Percentiles rank a stretch among this genome's conserved stretches.
phyloP scores from a whole-genome alignment of 2,888 invertebrate species.

The Mesochorus sp. region DNA sequence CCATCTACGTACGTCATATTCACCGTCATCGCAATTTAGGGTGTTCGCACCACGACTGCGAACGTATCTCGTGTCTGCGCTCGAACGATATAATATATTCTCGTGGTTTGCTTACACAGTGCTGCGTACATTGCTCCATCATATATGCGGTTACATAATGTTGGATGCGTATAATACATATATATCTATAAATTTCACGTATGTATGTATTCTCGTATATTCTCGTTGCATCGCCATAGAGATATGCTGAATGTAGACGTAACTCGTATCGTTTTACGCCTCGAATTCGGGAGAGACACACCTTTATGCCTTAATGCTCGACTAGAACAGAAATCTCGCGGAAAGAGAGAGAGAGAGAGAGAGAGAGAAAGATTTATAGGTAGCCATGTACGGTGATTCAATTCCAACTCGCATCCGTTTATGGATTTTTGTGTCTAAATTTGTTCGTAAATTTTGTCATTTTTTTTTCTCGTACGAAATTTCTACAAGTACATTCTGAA shows the following conservation, averaged over 20 bases:
- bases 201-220: not conserved
- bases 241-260: constrained; percentile 1
- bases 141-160: constrained; percentile 41
- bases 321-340: not conserved
- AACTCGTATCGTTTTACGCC: not conserved
- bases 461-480: too few relatives aligned
- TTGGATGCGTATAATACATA: constrained; percentile 26
- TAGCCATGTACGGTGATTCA: constrained; percentile 1
- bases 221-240: constrained; percentile 8
- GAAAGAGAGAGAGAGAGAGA: not conserved
- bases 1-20: constrained; percentile 59
- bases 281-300: not conserved
- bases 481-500: too few relatives aligned
- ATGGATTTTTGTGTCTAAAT: too few relatives aligned
- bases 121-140: constrained; percentile 16
- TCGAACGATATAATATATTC: constrained; percentile 54
- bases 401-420: too few relatives aligned
- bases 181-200: too few relatives aligned
- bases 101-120: constrained; percentile 31
- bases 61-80: constrained; percentile 33
- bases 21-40: constrained; percentile 58
- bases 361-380: too few relatives aligned
- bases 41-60: constrained; percentile 42
- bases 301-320: not conserved
- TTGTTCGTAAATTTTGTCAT: too few relatives aligned